These are phyloP conservation scores for Tricholauxania praeusta DNA, from an alignment of 2,888 invertebrate species.

Conservation along the genomic window DNA sequence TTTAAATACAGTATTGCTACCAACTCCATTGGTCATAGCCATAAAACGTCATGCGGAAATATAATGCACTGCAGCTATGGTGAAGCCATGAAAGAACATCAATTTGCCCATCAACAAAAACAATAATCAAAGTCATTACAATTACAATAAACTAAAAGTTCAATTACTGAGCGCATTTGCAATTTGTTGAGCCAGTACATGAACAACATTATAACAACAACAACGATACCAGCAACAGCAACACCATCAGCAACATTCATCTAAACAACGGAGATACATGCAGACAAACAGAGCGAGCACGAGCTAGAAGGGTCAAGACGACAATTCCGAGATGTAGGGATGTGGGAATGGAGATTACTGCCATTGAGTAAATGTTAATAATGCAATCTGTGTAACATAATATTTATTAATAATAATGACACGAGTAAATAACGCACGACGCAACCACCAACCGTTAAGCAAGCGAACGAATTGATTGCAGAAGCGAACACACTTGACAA, in stretches of 20 bases:
- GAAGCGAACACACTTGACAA: constrained; percentile 1
- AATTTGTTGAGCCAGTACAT: constrained; percentile 8
- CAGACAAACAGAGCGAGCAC: constrained; percentile 10
- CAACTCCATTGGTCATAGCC: not conserved
- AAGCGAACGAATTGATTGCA: not conserved
- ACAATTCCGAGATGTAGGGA: not conserved
- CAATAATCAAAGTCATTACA: constrained; percentile 26
- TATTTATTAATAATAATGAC: constrained; percentile 41
- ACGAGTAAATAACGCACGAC: constrained; percentile 9
- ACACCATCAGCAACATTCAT: constrained; percentile 35
- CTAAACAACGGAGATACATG: constrained; percentile 30
- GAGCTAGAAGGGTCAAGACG: not conserved
- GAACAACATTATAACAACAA: constrained; percentile 8
- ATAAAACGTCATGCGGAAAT: not conserved
- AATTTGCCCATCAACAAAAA: constrained; percentile 19
- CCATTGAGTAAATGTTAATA: constrained; percentile 33
- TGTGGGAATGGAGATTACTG: constrained; percentile 6
- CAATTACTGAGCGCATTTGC: constrained; percentile 26
- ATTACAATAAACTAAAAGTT: constrained; percentile 31
- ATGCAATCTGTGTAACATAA: constrained; percentile 35
- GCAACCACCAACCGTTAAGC: not conserved
- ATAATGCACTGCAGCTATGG: too few species aligned
- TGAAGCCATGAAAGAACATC: not conserved
- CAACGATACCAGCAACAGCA: constrained; percentile 27
- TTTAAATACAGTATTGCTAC: too few species aligned